Evolutionary conservation across 2,113 vertebrate genomes (phyloP).

Genomic region (Potamarius usumacintae): DNA sequence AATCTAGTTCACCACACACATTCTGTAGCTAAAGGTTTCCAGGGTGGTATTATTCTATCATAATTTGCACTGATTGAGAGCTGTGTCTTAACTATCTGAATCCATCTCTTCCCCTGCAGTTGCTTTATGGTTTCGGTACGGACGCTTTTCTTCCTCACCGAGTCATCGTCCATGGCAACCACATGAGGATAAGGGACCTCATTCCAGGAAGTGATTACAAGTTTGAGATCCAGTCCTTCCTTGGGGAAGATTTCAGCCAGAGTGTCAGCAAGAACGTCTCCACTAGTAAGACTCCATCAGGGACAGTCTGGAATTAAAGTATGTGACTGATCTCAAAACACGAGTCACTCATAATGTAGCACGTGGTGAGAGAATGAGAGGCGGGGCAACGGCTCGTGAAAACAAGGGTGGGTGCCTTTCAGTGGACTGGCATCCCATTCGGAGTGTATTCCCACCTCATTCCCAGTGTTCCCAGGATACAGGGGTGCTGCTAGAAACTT

Average conservation of each 20-base stretch:
- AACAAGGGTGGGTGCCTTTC: neutral
- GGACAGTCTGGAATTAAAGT: neutral
- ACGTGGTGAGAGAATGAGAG: neutral
- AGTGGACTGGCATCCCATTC: neutral
- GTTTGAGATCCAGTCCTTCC: slow-evolving; percentile 77
- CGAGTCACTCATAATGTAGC: neutral
- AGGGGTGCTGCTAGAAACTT: too few species aligned
- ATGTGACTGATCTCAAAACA: neutral
- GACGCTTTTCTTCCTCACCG: slow-evolving; percentile 61
- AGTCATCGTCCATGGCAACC: slow-evolving; percentile 59
- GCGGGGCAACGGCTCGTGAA: neutral
- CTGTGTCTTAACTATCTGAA: neutral
- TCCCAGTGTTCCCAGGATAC: too few species aligned
- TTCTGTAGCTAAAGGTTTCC: neutral
- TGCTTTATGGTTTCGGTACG: slow-evolving; percentile 63
- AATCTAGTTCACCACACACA: neutral
- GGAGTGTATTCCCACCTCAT: too few species aligned
- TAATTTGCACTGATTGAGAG: neutral
- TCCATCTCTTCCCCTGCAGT: slow-evolving; percentile 60
- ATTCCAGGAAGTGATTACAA: slow-evolving; percentile 76
- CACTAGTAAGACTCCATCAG: slow-evolving; percentile 33
- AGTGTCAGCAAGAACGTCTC: slow-evolving; percentile 42
- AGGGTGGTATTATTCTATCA: neutral
- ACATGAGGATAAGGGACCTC: slow-evolving; percentile 74
- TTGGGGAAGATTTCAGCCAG: slow-evolving; percentile 61